Conservation (phyloP, 1,140 invertebrate genomes). For the Drosophila athabasca region DNA sequence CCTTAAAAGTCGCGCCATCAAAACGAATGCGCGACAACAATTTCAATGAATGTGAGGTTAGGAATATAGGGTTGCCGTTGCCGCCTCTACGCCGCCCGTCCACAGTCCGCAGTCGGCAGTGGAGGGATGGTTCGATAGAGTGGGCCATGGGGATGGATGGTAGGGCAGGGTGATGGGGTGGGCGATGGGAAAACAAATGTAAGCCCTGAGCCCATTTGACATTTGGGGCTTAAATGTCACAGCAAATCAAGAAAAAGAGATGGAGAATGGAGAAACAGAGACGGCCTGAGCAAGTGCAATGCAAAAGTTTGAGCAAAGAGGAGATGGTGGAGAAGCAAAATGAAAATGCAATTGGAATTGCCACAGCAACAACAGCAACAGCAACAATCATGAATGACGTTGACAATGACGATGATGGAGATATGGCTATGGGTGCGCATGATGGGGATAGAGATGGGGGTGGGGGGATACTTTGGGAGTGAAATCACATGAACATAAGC, state of each 20-base stretch:
- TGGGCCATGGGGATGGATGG: not conserved
- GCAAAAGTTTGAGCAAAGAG: conserved; percentile 36
- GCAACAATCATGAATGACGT: conserved; percentile 52
- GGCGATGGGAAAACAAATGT: conserved; percentile 13
- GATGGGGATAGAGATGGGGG: not conserved
- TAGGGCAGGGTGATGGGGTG: not conserved
- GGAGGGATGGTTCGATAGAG: conserved; percentile 2
- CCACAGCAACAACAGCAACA: conserved; percentile 18
- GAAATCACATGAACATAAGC: conserved; percentile 45
- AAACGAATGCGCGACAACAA: conserved; percentile 76
- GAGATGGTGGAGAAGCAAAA: conserved; percentile 19
- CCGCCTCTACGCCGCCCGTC: too few relatives aligned
- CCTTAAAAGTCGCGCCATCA: conserved; percentile 79
- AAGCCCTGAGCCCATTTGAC: conserved; percentile 78
- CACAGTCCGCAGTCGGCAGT: not conserved
- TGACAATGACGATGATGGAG: conserved; percentile 62
- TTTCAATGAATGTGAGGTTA: conserved; percentile 44
- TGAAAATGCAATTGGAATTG: conserved; percentile 46
- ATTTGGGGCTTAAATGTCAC: conserved; percentile 78
- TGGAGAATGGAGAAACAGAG: conserved; percentile 18
- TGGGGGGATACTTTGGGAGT: conserved; percentile 11
- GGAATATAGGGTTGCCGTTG: not conserved
- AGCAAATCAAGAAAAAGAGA: conserved; percentile 38
- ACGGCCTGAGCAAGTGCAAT: conserved; percentile 58
- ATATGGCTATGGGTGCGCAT: conserved; percentile 24